Base-by-base conservation (phyloP, 1,140 invertebrate species). In the Rhagoletis pomonella region DNA sequence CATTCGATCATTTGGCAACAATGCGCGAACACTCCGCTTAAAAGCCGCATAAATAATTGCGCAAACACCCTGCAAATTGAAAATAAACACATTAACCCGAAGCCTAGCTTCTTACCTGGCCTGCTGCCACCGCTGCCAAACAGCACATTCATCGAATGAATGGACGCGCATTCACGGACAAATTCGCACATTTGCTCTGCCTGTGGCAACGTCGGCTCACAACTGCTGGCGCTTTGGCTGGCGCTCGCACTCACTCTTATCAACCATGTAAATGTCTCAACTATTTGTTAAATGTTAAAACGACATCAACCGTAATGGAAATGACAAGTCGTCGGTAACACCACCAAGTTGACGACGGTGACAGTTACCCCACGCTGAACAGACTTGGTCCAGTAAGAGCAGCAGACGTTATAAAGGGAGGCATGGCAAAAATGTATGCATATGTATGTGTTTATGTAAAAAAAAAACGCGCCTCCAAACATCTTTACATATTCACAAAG, bases 261-360 rank as follows among this genome's bases (percentile, higher is more conserved):
- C 85, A 17, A 65, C 73, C 91, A 91, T 92, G 91, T 92, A 92
- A 92, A 92, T 92, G 91, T 92, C 91, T 92, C 91, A 92, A 92
- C 91, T 92, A 92, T 92, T 92, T 92, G 91, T 92, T 92, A 92
- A 92, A 92, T 91, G 90, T 90, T 92, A 92, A 92, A 91, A 90
- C 91, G 91, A 92, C 91, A 92, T 91, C 86, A 90, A 89, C 90
- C 91, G 91, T 92, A 91, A 92, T 92, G 91, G 91, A 92, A 92
- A 90, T 92, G 91, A 92, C 91, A 92, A 92, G 90, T 91, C 90
- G 90, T 91, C 58, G 65, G 55, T 69, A 67, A 86, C 60, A 81
- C 73, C 47, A 81, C 17, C 47, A 47, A 81, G 47, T 81, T 3
- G 73, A 81, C 85, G 44, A 81, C 85, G 44, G 4, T 86, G 62